Conservation (phyloP, 2,797 vertebrate species). For the Sardinella longiceps region DNA sequence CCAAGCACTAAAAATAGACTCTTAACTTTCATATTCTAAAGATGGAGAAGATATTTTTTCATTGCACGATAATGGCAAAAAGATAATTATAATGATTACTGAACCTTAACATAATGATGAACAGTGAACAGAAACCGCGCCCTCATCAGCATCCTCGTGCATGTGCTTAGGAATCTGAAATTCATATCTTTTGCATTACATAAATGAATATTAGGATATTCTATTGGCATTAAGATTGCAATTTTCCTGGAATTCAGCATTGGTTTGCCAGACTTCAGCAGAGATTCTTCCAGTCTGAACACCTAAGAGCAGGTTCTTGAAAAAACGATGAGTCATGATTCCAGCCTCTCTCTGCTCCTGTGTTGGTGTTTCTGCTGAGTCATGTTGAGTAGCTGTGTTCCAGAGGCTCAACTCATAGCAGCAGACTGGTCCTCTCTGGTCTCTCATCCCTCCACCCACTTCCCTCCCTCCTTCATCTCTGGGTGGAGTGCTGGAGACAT, state of each 20-base stretch:
- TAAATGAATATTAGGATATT: too few relatives aligned
- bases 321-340: neutral
- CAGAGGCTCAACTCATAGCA: neutral
- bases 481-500: neutral
- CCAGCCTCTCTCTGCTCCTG: neutral
- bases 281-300: neutral
- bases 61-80: neutral
- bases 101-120: too few relatives aligned
- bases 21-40: neutral
- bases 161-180: too few relatives aligned
- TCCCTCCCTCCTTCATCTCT: neutral
- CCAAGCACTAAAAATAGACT: neutral
- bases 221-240: too few relatives aligned
- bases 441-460: neutral
- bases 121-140: too few relatives aligned
- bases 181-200: too few relatives aligned
- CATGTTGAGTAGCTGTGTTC: neutral
- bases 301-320: neutral
- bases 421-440: neutral
- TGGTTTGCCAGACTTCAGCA: neutral
- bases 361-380: neutral
- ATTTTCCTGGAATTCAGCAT: too few relatives aligned
- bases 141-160: too few relatives aligned
- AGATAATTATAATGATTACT: too few relatives aligned
- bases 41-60: neutral